phyloP scores from a whole-genome alignment of 2,797 vertebrate genomes.

The Acridotheres tristis region DNA sequence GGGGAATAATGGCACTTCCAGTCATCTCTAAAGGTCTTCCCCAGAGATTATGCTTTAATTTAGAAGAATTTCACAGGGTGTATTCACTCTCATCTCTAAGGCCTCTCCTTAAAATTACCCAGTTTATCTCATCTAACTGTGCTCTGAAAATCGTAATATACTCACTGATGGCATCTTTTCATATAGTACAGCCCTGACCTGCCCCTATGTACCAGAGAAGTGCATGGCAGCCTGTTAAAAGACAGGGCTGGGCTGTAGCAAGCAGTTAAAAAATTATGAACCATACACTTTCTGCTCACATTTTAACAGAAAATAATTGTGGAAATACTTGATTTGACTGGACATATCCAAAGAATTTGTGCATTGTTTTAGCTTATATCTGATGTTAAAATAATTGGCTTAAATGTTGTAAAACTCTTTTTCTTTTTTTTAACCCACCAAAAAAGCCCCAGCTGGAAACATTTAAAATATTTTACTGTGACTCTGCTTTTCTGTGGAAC shows the following conservation, averaged over 20 bases:
- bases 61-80: slow-evolving; percentile 25
- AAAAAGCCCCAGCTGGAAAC: neutral
- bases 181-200: neutral
- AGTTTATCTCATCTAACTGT: neutral
- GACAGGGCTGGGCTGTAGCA: neutral
- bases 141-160: fast-evolving
- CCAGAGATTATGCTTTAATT: slow-evolving; percentile 49
- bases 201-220: neutral
- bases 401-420: neutral
- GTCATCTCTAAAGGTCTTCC: slow-evolving; percentile 40
- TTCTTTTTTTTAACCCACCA: neutral
- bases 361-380: neutral
- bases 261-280: neutral
- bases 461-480: neutral
- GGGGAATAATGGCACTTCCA: slow-evolving; percentile 57
- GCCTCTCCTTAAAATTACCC: neutral
- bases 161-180: neutral
- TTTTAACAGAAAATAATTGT: neutral
- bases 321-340: neutral
- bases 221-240: neutral
- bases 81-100: neutral
- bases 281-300: neutral
- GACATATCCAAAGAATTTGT: neutral
- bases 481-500: neutral
- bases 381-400: fast-evolving